Base-by-base conservation (phyloP, 2,113 vertebrate genomes). In the Oxygymnocypris stewartii region DNA sequence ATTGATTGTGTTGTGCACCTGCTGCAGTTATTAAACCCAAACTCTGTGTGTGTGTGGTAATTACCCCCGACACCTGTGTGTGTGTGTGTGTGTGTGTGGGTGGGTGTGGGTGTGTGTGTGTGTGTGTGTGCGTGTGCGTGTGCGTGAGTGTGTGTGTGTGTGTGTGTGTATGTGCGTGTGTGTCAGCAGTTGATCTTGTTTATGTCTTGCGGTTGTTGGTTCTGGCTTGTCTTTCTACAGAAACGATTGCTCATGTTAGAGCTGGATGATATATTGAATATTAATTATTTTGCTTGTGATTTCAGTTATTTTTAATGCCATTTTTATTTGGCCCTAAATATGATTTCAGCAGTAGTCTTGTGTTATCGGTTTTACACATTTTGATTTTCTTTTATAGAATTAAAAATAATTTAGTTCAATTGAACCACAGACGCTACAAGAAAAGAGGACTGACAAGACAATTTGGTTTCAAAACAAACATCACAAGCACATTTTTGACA, bases 1-100 rank as follows among this genome's bases (percentile, higher is more conserved):
- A 94, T 92, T 93, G 91, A 92, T 93, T 93, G 93, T 90, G 85
- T 91, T n/a, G 81, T 86, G 84, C 94, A 95, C 94, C 93, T 95
- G 94, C 90, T 91, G 91, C 20, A 93, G 93, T 94, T 94, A 91
- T 93, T 75, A 91, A 91, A 88, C 88, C 90, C 91, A 89, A 91
- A 91, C 87, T 84, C 83, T 79, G 44, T 90, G 92, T 91, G 13
- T 44, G 90, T 90, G 88, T 90, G 69, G 14, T 79, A 57, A 79
- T 79, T 79, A 79, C 49, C 16, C 51, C 28, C 54, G 14, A 37
- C 76, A 79, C 76, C 76, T n/a, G n/a, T 44, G 86, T 69, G 35
- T 88, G 92, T 92, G 89, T 90, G 88, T 90, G 89, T 71, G 77
- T 80, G 59, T 90, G 92, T 91, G 90, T 91, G 88, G 90, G 89